Evolutionary conservation across 2,888 invertebrate species (phyloP), one percentile per base, ranked within the genome.

Genomic region (Pediacus dermestoides): DNA sequence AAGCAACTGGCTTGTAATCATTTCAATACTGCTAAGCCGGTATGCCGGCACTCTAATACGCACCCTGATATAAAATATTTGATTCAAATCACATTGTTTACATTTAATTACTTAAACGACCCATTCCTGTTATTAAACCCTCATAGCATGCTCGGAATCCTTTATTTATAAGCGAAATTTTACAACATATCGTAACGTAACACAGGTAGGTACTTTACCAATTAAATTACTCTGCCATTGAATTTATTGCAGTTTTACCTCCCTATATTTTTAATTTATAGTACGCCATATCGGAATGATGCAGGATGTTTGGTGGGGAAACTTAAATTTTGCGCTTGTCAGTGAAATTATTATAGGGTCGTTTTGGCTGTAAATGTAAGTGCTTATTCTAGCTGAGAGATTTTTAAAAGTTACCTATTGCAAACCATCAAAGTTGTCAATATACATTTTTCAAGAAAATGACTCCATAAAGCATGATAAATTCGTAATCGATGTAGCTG

Each of bases 401-500:
- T 50, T 38, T n/a, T 40, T 37, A 50, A 46, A 42, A 38, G 39
- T 42, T 41, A 46, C 42, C 48, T 42, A 43, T 37, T 46, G 44
- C 50, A 39, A 43, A 37, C 42, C 43, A 44, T 52, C 56, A 42
- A 44, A 57, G 55, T 61, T 61, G 64, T 67, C 64, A 63, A 64
- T 67, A 65, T 64, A 63, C 66, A 67, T 67, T 64, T 67, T 61
- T 67, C 65, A 67, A 56, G 54, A 53, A 58, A 65, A 67, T 61
- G 61, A 61, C 61, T 60, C 63, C 58, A 64, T 65, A 64, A 65
- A 66, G 58, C 55, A 58, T 63, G 63, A 66, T 64, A 61, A 60
- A 63, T 62, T 57, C 52, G 44, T 49, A 57, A 61, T 58, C 60
- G 60, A 63, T 61, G 50, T 50, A 42, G 55, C 46, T 51, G 48